phyloP scores from a whole-genome alignment of 2,113 vertebrate genomes.

The Lynx canadensis region DNA sequence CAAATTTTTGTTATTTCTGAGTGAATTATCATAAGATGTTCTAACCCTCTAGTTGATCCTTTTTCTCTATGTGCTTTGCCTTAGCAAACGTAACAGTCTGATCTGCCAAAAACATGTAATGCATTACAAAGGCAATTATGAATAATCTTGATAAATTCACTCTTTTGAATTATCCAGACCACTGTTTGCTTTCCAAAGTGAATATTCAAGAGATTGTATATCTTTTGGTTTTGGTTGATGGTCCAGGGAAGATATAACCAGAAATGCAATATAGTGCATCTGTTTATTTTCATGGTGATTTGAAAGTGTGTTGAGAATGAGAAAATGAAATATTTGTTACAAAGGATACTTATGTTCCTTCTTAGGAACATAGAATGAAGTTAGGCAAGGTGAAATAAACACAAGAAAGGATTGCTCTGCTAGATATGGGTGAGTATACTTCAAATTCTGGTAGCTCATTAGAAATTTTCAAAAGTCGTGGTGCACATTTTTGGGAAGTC shows the following conservation, averaged over 20 bases:
- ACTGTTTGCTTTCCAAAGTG: background rate
- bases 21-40: background rate
- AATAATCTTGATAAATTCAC: background rate
- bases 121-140: background rate
- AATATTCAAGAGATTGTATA: background rate
- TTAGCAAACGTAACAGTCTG: background rate
- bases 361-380: background rate
- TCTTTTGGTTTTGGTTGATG: background rate
- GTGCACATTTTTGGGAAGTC: background rate
- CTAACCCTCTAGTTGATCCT: background rate
- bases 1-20: constrained; percentile 5
- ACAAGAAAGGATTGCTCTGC: background rate
- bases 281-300: constrained; percentile 16
- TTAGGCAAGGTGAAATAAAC: background rate
- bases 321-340: background rate
- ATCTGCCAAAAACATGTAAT: background rate
- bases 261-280: background rate
- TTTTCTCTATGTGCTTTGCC: background rate
- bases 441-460: background rate
- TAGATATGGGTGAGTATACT: rapidly evolving
- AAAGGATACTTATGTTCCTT: background rate
- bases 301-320: background rate
- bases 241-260: background rate
- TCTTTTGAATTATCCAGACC: background rate
- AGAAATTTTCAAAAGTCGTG: background rate